phyloP scores from a whole-genome alignment of 2,797 vertebrate genomes.

The Pelobates cultripes region DNA sequence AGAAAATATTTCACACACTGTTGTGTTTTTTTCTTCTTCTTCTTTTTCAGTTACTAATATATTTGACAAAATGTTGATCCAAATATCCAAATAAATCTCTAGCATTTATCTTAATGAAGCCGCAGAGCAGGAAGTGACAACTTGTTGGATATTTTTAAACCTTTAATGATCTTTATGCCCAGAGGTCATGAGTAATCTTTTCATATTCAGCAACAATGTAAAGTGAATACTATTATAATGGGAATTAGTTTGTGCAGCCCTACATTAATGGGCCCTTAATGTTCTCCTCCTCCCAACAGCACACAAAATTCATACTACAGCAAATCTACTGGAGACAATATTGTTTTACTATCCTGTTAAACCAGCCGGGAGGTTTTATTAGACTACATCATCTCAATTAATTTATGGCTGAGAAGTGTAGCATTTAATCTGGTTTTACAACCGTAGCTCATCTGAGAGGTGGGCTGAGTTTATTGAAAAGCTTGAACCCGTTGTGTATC shows the following conservation, averaged over 20 bases:
- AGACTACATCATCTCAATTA: conserved; percentile 13
- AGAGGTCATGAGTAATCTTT: neutral
- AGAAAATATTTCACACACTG: too few relatives aligned
- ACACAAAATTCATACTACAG: conserved; percentile 8
- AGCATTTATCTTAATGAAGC: too few relatives aligned
- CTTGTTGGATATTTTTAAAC: too few relatives aligned
- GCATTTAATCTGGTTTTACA: neutral
- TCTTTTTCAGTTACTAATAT: too few relatives aligned
- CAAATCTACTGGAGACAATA: conserved; percentile 1
- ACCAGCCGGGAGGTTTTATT: conserved; percentile 25
- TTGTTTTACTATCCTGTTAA: conserved; percentile 21
- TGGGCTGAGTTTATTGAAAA: too few relatives aligned
- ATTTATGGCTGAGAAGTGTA: conserved; percentile 1
- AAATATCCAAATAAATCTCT: too few relatives aligned
- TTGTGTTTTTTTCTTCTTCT: too few relatives aligned
- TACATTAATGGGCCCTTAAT: conserved; percentile 5
- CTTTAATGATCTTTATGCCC: neutral
- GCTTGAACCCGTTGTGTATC: too few relatives aligned
- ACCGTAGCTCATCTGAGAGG: too few relatives aligned
- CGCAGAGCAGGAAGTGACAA: too few relatives aligned
- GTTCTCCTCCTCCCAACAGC: neutral
- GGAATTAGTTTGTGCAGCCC: conserved; percentile 9
- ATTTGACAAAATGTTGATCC: too few relatives aligned
- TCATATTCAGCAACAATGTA: conserved; percentile 10
- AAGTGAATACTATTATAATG: neutral